Conservation (phyloP, 2,888 invertebrate species). For the Leptopilina myrica region DNA sequence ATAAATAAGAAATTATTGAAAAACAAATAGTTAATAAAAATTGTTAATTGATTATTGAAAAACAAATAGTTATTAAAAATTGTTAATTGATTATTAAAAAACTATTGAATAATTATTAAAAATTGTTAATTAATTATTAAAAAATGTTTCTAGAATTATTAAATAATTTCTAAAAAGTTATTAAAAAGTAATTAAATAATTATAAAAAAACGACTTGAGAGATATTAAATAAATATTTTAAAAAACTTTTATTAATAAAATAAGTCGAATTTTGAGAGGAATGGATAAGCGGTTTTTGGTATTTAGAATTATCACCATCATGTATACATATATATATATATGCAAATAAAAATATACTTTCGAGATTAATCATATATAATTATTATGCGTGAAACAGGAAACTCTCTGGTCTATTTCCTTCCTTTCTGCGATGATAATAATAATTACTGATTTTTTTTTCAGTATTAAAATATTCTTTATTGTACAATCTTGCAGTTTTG, state of each 20-base stretch:
- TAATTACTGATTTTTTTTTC: neutral
- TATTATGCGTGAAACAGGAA: conserved; percentile 1
- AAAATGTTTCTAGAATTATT: too few species aligned
- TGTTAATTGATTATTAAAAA: too few species aligned
- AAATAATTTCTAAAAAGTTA: too few species aligned
- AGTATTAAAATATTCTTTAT: conserved; percentile 1
- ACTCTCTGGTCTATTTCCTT: conserved; percentile 16
- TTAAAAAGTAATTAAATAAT: too few species aligned
- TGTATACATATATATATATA: too few species aligned
- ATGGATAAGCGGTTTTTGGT: neutral
- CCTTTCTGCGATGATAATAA: neutral
- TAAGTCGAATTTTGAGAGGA: neutral
- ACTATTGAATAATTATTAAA: too few species aligned
- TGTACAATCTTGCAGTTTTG: neutral
- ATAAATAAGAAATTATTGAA: too few species aligned
- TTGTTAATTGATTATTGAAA: too few species aligned
- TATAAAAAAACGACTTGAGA: too few species aligned
- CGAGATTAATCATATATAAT: neutral
- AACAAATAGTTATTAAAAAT: too few species aligned
- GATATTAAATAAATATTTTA: neutral
- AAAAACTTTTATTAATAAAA: neutral
- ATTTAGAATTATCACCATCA: neutral
- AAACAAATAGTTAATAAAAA: too few species aligned
- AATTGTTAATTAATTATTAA: too few species aligned
- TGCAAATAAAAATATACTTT: neutral